These are phyloP conservation scores for Synanthedon formicaeformis DNA, from an alignment of 2,888 invertebrate species.

Conservation along the genomic window DNA sequence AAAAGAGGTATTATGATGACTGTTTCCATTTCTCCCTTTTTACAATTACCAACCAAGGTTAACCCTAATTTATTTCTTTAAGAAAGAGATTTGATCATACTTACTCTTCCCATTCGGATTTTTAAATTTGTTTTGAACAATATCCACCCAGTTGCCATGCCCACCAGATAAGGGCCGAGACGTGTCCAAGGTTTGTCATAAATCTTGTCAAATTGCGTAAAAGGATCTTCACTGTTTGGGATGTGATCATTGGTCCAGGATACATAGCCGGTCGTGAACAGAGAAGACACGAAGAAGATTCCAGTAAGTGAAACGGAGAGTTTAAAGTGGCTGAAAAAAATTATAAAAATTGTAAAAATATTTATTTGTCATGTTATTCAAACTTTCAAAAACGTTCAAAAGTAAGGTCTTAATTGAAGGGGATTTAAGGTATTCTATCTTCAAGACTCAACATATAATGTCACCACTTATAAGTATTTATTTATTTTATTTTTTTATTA, in stretches of 20 bases:
- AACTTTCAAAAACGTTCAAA: no score
- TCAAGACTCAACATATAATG: no score
- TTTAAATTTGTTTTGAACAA: slow-evolving; percentile 85
- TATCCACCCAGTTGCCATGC: slow-evolving; percentile 87
- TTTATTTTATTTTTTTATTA: no score
- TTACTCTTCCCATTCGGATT: slow-evolving; percentile 78
- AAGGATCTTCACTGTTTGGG: slow-evolving; percentile 82
- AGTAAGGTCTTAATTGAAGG: no score
- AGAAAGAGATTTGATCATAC: slow-evolving; percentile 2
- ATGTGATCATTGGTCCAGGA: slow-evolving; percentile 83
- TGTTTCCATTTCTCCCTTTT: no score
- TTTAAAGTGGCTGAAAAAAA: slow-evolving; percentile 78
- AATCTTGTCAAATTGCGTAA: slow-evolving; percentile 88
- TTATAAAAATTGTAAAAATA: not conserved
- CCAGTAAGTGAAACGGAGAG: slow-evolving; percentile 75
- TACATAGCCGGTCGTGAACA: slow-evolving; percentile 83
- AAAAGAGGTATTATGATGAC: no score
- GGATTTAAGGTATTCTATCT: no score
- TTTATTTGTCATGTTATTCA: not conserved
- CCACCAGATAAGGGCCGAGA: slow-evolving; percentile 85
- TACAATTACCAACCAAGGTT: no score
- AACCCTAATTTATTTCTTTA: no score
- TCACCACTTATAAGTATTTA: no score
- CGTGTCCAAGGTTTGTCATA: slow-evolving; percentile 92
- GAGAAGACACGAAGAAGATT: slow-evolving; percentile 79